These are phyloP conservation scores for Corythaixoides concolor DNA, from an alignment of 2,113 vertebrate genomes.

Conservation along the genomic window DNA sequence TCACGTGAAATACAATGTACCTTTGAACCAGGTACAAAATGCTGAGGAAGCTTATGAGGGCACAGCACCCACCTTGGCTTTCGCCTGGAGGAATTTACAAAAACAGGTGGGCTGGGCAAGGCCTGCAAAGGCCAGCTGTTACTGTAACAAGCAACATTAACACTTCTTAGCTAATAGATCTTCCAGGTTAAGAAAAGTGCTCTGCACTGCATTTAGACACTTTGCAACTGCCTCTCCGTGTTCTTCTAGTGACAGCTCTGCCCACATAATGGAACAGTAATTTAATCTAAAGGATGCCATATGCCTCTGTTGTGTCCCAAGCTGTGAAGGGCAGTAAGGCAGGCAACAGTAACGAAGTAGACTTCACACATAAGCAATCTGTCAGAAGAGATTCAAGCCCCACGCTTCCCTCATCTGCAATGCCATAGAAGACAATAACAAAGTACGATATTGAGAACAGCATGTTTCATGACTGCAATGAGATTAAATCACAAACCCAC, in stretches of 20 bases:
- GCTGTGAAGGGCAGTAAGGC: background rate
- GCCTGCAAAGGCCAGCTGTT: background rate
- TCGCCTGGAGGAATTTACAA: background rate
- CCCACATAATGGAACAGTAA: accelerated
- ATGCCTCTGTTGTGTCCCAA: background rate
- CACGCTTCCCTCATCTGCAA: background rate
- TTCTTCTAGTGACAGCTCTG: background rate
- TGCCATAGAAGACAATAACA: background rate
- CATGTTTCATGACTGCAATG: background rate
- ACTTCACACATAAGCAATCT: background rate
- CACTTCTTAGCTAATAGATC: background rate
- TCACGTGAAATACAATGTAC: background rate
- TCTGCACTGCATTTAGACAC: background rate
- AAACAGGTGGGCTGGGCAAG: background rate
- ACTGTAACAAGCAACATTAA: background rate
- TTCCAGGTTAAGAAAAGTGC: background rate
- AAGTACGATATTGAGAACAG: background rate
- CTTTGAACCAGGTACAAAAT: background rate
- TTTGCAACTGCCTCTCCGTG: background rate
- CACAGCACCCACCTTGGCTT: background rate
- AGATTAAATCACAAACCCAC: background rate
- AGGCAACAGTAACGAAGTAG: background rate
- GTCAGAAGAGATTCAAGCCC: background rate
- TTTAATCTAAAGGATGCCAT: background rate
- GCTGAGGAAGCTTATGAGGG: background rate